These are phyloP conservation scores for Glyphotaelius pellucidus DNA, from an alignment of 2,888 invertebrate genomes.

Conservation along the genomic window DNA sequence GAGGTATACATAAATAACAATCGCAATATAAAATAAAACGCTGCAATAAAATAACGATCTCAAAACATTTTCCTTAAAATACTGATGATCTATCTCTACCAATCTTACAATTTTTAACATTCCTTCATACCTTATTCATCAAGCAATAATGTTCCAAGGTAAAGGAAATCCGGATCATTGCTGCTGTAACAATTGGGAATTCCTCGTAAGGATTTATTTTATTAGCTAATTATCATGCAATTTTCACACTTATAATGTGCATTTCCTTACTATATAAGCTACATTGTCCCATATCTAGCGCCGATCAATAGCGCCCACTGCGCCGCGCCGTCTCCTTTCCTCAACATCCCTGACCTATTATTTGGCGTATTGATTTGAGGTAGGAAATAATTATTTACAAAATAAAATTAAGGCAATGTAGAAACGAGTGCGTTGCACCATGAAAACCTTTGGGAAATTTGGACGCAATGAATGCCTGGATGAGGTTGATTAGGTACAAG, in stretches of 20 bases:
- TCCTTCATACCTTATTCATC: neutral
- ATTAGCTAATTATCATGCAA: neutral
- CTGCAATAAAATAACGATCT: neutral
- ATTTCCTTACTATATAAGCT: neutral
- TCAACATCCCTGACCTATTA: constrained; percentile 28
- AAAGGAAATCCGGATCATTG: no score
- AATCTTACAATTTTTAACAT: neutral
- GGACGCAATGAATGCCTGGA: neutral
- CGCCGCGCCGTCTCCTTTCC: neutral
- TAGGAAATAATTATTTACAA: neutral
- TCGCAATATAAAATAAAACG: neutral
- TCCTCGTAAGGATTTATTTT: neutral
- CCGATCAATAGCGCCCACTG: neutral
- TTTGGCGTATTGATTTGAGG: constrained; percentile 26
- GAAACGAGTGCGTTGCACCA: neutral
- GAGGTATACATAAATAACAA: neutral
- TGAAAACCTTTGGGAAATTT: neutral
- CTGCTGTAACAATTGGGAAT: neutral
- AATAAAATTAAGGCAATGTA: neutral
- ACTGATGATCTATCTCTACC: neutral
- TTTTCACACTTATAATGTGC: neutral
- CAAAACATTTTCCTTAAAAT: neutral
- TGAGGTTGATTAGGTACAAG: neutral
- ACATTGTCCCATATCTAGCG: neutral
- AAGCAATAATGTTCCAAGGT: neutral